These are phyloP conservation scores for Panagrolaimus sp. DNA, from an alignment of 1,140 invertebrate genomes.

Conservation along the genomic window DNA sequence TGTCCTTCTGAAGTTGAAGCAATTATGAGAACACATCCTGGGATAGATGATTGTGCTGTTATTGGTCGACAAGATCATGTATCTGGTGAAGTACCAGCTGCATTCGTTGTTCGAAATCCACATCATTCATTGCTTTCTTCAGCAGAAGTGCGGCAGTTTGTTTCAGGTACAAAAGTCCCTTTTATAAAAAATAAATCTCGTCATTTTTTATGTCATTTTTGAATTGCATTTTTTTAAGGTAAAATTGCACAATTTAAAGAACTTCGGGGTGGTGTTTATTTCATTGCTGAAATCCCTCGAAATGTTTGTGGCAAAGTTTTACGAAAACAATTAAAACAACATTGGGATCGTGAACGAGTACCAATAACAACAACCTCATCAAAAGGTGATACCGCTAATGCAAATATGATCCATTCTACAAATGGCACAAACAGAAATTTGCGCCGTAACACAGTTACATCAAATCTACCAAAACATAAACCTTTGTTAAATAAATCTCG, in stretches of 20 bases:
- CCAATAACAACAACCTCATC: neutral
- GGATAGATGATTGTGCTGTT: constrained; percentile 74
- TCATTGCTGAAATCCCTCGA: constrained; percentile 38
- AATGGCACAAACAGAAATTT: too few relatives aligned
- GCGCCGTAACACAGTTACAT: too few relatives aligned
- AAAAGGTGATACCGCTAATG: neutral
- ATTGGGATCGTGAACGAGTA: constrained; percentile 22
- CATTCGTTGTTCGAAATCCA: constrained; percentile 68
- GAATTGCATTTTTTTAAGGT: constrained; percentile 24
- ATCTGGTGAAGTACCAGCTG: constrained; percentile 71
- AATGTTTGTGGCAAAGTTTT: constrained; percentile 19
- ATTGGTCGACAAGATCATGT: constrained; percentile 70
- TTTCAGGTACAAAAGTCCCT: constrained; percentile 32
- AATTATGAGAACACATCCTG: constrained; percentile 68
- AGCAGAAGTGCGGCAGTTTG: constrained; percentile 45
- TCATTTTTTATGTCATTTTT: neutral
- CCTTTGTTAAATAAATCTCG: too few relatives aligned
- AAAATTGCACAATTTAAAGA: constrained; percentile 48
- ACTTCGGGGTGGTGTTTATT: constrained; percentile 40
- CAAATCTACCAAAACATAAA: too few relatives aligned
- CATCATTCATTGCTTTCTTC: constrained; percentile 38
- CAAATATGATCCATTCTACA: neutral
- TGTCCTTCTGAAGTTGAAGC: constrained; percentile 78
- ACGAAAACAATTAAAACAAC: constrained; percentile 16
- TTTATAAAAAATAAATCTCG: neutral